Evolutionary conservation across 2,797 vertebrate species (phyloP), one percentile per base, ranked within the genome.

Genomic region (Lepilemur ruficaudatus): DNA sequence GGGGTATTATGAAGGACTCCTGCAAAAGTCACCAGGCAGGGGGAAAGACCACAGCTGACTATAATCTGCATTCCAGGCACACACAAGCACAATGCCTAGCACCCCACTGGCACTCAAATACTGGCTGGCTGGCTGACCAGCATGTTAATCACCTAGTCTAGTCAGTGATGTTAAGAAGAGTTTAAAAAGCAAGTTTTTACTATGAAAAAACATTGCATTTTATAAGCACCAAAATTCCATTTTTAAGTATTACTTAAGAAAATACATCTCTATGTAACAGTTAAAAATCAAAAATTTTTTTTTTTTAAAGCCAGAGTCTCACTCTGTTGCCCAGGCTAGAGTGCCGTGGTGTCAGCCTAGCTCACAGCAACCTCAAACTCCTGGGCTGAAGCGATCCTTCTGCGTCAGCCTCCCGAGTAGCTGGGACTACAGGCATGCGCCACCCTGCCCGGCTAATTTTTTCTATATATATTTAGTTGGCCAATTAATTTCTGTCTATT

Each of bases 131-230:
- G 48, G 18, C 50, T 17, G 23, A 50, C 46, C 20, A n/a, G 84
- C 67, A 72, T 57, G 80, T 57, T 32, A 46, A 79, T 14, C 41
- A 79, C 13, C 59, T 35, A 43, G 41, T 46, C 57, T 43, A 67
- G 46, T 93, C 59, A 52, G 82, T 35, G 35, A 85, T 0, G 82
- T 55, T 59, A 87, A 72, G 30, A 88, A 12, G 69, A 73, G 81
- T 88, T 69, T 35, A 73, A 85, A 91, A 93, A 59, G 57, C 17
- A 85, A 70, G 55, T 10, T 93, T 96, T 73, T 83, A 73, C 57
- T 88, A 48, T 13, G 7, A 83, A 38, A 52, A 95, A 97, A 88
- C 43, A 14, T 22, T 78, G 41, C 48, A 91, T 35, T 95, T 94
- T 65, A 81, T 46, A 41, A 92, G 78, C 80, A 95, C 13, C 63